Evolutionary conservation across 2,113 vertebrate genomes (phyloP), one percentile per base, ranked within the genome.

Genomic region (Lamprologus tigripictilis): DNA sequence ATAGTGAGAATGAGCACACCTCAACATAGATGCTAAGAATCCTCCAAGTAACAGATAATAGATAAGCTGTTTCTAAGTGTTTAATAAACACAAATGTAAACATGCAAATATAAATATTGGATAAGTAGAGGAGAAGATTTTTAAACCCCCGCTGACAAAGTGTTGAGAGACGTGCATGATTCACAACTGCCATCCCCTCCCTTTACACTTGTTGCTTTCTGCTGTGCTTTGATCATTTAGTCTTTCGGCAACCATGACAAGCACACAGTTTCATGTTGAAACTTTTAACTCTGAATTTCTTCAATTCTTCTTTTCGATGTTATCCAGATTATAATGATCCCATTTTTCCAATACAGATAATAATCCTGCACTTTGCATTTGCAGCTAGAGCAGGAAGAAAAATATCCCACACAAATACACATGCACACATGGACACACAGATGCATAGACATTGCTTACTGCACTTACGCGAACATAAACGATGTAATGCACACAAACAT

Each of bases 151-250:
- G 79, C 86, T 87, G 89, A 90, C 57, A 57, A 71, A 81, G 71
- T 90, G 58, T 84, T 33, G 42, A 86, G 86, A 88, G 83, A 92
- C 3, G 28, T 68, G 88, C 53, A 80, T 86, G 85, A 89, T 89
- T 90, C 81, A 91, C 68, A 57, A 37, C 83, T 61, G 54, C 71
- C 81, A 28, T 58, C 23, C 9, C 68, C 47, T 86, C 84, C 57
- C 47, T 88, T 45, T 49, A 85, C 84, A 86, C 90, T 85, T 92
- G 79, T 90, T 90, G 84, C 85, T 87, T 73, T 81, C 82, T 71
- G 84, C 80, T 47, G 26, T 51, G 90, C 88, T 95, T 92, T 87
- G 87, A 93, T 92, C 92, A 91, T 86, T 85, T 21, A 81, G 90
- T 81, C 84, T 89, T 87, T 83, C 13, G 2, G 85, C 89, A 86